Evolutionary conservation across 2,797 vertebrate genomes (phyloP).

Genomic region (Rousettus madagascariensis): DNA sequence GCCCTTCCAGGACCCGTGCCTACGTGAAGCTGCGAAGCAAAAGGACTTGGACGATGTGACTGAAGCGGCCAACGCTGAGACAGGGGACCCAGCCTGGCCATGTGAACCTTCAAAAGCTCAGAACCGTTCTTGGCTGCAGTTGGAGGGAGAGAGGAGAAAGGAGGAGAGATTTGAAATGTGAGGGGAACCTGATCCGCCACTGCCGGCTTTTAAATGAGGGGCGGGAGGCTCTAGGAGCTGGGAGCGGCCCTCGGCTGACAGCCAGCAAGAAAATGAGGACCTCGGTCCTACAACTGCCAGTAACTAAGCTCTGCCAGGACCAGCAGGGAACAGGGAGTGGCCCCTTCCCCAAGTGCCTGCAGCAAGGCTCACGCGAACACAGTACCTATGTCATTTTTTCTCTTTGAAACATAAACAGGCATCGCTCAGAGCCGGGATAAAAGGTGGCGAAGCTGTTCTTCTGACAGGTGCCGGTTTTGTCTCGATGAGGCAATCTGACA

Average conservation of each 20-base stretch:
- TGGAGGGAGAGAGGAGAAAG: background rate
- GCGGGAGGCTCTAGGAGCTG: background rate
- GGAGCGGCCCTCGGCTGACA: background rate
- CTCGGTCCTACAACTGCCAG: background rate
- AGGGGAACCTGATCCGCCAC: background rate
- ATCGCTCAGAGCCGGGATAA: background rate
- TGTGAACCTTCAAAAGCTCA: background rate
- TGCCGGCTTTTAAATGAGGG: background rate
- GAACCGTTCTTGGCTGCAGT: background rate
- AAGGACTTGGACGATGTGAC: background rate
- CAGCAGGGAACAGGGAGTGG: background rate
- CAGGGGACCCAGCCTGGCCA: background rate
- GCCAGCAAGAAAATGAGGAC: background rate
- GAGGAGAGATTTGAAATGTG: accelerated
- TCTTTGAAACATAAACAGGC: background rate
- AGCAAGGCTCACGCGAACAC: background rate
- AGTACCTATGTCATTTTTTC: background rate
- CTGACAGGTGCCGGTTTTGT: background rate
- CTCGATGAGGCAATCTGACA: background rate
- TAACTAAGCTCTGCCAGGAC: background rate
- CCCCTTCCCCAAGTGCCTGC: background rate
- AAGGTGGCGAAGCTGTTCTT: background rate
- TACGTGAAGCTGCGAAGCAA: accelerated
- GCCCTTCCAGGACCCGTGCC: background rate
- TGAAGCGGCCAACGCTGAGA: background rate